Evolutionary conservation across 2,797 vertebrate genomes (phyloP), one percentile per base, ranked within the genome.

Genomic region (Knipowitschia caucasica): DNA sequence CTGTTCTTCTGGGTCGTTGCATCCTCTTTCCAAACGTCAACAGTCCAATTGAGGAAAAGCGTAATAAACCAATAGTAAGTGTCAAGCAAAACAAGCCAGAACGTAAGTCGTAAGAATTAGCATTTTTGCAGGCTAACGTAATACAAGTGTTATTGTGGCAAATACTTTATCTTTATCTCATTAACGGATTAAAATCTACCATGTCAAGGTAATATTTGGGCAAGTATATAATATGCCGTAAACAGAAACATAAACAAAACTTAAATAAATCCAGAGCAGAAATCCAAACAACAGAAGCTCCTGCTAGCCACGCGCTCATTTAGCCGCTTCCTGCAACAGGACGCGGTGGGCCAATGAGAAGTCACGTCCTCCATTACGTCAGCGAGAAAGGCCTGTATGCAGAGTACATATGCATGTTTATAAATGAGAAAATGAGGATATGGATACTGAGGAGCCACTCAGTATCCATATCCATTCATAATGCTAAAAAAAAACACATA

Each of bases 31-130:
- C 31, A 21, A 5, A 7, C 11, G 17, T 30, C 23, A 11, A 10
- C 18, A 39, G 4, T 15, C 43, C 7, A 4, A n/a, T 17, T 9
- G 1, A n/a, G n/a, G 27, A 11, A 11, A 44, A 10, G 20, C 12
- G 11, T 9, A 6, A 45, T 17, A 2, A 4, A 27, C 26, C 9
- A n/a, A 43, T 25, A 25, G 11, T 20, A 20, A 2, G 1, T 20
- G 36, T 18, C 15, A 38, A 18, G 8, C 10, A 39, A 39, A 39
- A 39, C 18, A 20, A 11, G 18, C 18, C 9, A 17, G 52, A 84
- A 83, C 39, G 79, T 83, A 84, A 77, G 75, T 84, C 1, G 4
- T 8, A 45, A 50, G 47, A 39, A 58, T 18, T 34, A 26, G 44
- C 44, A 17, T 26, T 17, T 3, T 24, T 40, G 4, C 33, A 0